Percentiles rank a stretch among this genome's conserved stretches.
Evolutionary conservation across 2,888 invertebrate species (phyloP).

Genomic region (Gerris lacustris): DNA sequence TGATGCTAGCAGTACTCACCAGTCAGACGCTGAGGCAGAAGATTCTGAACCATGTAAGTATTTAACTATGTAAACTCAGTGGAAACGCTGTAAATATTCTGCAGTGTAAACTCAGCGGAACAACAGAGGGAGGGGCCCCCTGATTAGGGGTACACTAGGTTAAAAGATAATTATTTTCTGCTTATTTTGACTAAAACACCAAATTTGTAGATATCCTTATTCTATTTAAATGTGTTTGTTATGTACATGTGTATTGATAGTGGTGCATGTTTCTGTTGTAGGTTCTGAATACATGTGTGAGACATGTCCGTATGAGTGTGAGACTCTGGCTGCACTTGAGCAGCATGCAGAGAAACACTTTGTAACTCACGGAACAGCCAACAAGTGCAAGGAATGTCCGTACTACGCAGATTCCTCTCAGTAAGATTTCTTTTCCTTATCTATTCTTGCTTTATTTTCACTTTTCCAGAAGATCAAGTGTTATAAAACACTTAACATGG

Average conservation of each 20-base stretch:
- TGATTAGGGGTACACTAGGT: too few relatives aligned
- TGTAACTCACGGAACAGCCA: slow-evolving; percentile 48
- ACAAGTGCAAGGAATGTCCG: slow-evolving; percentile 69
- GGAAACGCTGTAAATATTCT: too few relatives aligned
- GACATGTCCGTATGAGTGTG: slow-evolving; percentile 26
- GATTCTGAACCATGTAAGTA: background rate
- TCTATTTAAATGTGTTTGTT: too few relatives aligned
- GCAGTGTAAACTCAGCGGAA: too few relatives aligned
- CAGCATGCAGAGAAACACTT: slow-evolving; percentile 49
- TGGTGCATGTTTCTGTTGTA: background rate
- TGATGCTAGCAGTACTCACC: background rate
- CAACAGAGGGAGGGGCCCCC: too few relatives aligned
- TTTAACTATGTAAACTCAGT: too few relatives aligned
- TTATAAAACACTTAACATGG: too few relatives aligned
- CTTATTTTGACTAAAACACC: too few relatives aligned
- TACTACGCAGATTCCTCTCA: slow-evolving; percentile 60
- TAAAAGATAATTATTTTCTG: too few relatives aligned
- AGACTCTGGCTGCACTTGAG: slow-evolving; percentile 46
- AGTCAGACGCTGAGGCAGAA: background rate
- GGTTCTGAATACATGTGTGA: slow-evolving; percentile 27
- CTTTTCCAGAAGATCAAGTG: too few relatives aligned
- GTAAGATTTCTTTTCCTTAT: slow-evolving; percentile 36
- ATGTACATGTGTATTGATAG: too few relatives aligned
- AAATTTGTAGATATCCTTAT: too few relatives aligned
- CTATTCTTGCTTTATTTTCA: background rate